Evolutionary conservation across 2,888 invertebrate species (phyloP), one percentile per base, ranked within the genome.

Genomic region (Tyria jacobaeae): DNA sequence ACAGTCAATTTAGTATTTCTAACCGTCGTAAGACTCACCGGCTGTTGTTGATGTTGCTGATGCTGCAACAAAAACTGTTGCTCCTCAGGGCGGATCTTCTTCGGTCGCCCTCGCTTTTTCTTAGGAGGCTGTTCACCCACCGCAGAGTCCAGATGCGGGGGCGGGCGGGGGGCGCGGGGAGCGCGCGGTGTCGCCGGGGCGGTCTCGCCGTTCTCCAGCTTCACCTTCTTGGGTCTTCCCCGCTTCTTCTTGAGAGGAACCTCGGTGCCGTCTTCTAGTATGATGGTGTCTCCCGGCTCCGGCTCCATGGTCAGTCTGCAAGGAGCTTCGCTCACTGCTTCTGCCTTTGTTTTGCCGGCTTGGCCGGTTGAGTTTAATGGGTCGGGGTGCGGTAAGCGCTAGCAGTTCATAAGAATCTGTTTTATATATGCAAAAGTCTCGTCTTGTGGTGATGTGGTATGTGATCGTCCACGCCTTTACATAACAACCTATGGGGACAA

Each of bases 141-240:
- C 71, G 74, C 79, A 44, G 85, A 81, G 57, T 86, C 87, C 50
- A 82, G 79, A 44, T 76, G 67, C 56, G 85, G 82, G 48, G 88
- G 84, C 14, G 86, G 81, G 53, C 90, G 86, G 3, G 90, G 89
- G 57, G 72, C 76, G 6, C 90, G 80, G 25, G 94, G 93, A 68
- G 93, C 93, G 66, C 94, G 89, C 2, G 95, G 92, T 39, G 94
- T 85, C 12, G 95, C 92, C 50, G 95, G 95, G 66, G 95, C 96
- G 54, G 95, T 94, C 85, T 95, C 96, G 34, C 95, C 96, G 84
- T 95, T 96, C 82, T 95, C 95, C 74, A 94, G 90, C 83, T 96
- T 96, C 31, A 96, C 95, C 89, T 98, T 98, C 93, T 97, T 97
- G 66, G 98, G 97, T n/a, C 97, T 92, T 1, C 98, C 98, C n/a